phyloP scores from a whole-genome alignment of 64 coral and sea anemone species.

The Actinia tenebrosa region DNA sequence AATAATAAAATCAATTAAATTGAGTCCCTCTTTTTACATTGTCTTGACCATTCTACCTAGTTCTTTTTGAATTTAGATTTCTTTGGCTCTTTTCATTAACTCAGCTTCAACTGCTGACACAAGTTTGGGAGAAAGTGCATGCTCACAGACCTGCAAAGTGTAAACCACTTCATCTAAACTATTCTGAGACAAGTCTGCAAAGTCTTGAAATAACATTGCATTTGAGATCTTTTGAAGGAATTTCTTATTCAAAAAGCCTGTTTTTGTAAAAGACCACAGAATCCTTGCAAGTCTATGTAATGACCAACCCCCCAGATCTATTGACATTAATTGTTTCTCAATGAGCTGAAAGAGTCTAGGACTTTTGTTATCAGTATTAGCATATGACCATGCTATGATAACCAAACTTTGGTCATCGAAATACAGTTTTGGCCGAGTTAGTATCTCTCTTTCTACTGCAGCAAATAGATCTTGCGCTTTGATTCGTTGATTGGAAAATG shows the following conservation, averaged over 20 bases:
- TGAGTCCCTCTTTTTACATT: neutral
- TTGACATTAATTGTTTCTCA: neutral
- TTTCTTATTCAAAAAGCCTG: slow-evolving; percentile 6
- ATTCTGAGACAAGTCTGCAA: neutral
- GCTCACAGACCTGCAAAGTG: neutral
- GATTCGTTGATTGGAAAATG: slow-evolving; percentile 27
- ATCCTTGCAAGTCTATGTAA: slow-evolving; percentile 13
- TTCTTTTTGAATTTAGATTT: neutral
- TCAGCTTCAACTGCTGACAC: slow-evolving; percentile 24
- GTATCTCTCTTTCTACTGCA: slow-evolving; percentile 6
- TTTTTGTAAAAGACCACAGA: slow-evolving; percentile 24
- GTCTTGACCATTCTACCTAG: neutral
- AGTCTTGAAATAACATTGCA: neutral
- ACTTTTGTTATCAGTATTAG: slow-evolving; percentile 6
- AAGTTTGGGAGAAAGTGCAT: neutral
- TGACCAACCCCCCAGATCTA: neutral
- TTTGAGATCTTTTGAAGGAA: neutral
- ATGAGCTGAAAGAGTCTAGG: slow-evolving; percentile 9
- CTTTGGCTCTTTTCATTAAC: slow-evolving; percentile 20
- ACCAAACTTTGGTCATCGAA: slow-evolving; percentile 29
- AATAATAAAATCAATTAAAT: too few species aligned
- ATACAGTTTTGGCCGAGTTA: neutral
- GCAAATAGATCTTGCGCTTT: slow-evolving; percentile 31
- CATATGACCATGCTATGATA: slow-evolving; percentile 23
- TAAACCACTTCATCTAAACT: slow-evolving; percentile 8